phyloP scores from a whole-genome alignment of 2,888 invertebrate genomes.

The Callyntrura guangdongensis region DNA sequence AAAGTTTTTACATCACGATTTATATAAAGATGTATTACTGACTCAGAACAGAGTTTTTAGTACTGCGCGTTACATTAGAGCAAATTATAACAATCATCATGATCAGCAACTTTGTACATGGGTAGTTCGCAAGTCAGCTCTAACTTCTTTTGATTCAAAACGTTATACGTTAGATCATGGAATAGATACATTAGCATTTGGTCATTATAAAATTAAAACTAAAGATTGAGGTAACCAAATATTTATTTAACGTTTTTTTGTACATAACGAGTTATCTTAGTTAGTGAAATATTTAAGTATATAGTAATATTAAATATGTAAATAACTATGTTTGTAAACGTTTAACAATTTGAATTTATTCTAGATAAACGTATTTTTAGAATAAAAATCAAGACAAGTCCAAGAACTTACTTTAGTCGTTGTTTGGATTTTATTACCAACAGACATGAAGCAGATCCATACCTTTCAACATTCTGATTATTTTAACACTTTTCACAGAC shows the following conservation, averaged over 20 bases:
- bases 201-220: not conserved
- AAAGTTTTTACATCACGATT: slow-evolving; percentile 27
- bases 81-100: slow-evolving; percentile 16
- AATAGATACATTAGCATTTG: slow-evolving; percentile 38
- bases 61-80: slow-evolving; percentile 6
- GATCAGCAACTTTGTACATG: slow-evolving; percentile 45
- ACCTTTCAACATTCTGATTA: slow-evolving; percentile 24
- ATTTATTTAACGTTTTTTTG: not conserved
- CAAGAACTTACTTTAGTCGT: not conserved
- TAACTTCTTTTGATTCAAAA: slow-evolving; percentile 66
- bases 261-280: not conserved
- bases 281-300: not conserved
- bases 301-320: not conserved
- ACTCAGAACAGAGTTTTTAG: slow-evolving; percentile 20
- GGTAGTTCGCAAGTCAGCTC: slow-evolving; percentile 12
- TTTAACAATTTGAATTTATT: no score
- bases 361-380: not conserved
- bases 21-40: slow-evolving; percentile 51
- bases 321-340: no score
- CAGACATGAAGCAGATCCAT: slow-evolving; percentile 28
- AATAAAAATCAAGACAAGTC: not conserved
- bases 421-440: not conserved
- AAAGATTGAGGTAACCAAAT: not conserved
- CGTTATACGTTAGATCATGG: slow-evolving; percentile 57
- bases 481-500: slow-evolving; percentile 19